These are phyloP conservation scores for Phrynosoma blainvillii DNA, from an alignment of 2,113 vertebrate genomes.

Conservation along the genomic window DNA sequence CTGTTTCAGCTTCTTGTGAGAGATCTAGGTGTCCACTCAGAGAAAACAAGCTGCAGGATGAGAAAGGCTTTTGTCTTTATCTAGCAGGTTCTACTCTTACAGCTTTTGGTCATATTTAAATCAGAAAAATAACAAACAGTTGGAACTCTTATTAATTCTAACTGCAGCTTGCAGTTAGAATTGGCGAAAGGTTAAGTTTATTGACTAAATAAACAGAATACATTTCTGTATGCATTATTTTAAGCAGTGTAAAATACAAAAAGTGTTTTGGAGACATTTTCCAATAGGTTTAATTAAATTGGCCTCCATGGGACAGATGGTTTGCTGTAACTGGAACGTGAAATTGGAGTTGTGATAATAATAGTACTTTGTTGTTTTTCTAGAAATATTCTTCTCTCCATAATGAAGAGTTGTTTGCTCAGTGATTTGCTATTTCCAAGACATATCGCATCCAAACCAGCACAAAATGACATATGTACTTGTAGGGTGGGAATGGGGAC, in stretches of 20 bases:
- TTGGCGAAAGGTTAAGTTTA: conserved; percentile 35
- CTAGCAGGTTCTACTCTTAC: conserved; percentile 10
- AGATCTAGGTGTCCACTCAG: neutral
- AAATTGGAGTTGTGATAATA: conserved; percentile 40
- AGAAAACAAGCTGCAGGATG: neutral
- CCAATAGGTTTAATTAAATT: conserved; percentile 52
- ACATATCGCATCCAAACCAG: neutral
- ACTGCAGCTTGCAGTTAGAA: conserved; percentile 24
- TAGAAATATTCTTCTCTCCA: conserved; percentile 13
- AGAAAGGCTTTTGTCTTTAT: neutral
- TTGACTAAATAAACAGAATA: conserved; percentile 40
- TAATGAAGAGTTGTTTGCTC: conserved; percentile 41
- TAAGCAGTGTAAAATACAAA: conserved; percentile 41
- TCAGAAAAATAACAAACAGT: neutral
- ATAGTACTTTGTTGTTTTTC: conserved; percentile 32
- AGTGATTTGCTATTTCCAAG: conserved; percentile 15
- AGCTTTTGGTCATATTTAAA: conserved; percentile 15
- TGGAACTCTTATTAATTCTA: neutral
- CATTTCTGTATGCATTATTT: conserved; percentile 8
- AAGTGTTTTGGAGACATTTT: conserved; percentile 25
- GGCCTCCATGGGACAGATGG: conserved; percentile 47
- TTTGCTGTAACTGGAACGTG: conserved; percentile 34
- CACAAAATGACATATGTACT: neutral
- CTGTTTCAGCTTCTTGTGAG: neutral
- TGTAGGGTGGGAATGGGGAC: no score